A percentile compares a stretch with the other conserved stretches of the same genome.
These are phyloP conservation scores for Sceloporus tristichus DNA, from an alignment of 2,113 vertebrate species.

Conservation along the genomic window DNA sequence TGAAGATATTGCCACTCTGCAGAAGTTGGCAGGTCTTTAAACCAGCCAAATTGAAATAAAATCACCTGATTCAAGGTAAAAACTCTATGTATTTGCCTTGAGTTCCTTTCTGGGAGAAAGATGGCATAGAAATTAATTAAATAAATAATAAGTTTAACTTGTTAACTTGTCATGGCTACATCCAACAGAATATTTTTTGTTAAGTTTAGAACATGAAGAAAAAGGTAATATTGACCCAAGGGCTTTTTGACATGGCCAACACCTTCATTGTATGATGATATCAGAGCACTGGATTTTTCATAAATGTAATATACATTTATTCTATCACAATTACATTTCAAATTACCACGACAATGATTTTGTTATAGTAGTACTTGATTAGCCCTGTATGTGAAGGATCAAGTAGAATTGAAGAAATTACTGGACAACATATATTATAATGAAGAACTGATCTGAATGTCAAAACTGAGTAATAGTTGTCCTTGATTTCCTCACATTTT, in stretches of 20 bases:
- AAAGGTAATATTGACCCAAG: not conserved
- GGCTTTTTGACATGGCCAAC: not conserved
- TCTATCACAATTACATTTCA: not conserved
- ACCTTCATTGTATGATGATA: not conserved
- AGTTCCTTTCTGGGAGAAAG: too few species aligned
- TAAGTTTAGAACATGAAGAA: rapidly evolving
- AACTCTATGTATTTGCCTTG: not conserved
- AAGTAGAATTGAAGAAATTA: not conserved
- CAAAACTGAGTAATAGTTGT: not conserved
- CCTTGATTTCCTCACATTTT: not conserved
- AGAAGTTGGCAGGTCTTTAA: too few species aligned
- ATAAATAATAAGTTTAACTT: too few species aligned
- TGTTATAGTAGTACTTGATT: not conserved
- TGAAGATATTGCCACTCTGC: too few species aligned
- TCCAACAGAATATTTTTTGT: not conserved
- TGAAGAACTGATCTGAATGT: not conserved
- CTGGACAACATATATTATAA: not conserved
- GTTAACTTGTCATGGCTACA: too few species aligned
- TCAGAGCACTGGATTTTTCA: not conserved
- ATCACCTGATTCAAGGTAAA: too few species aligned
- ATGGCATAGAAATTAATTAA: too few species aligned
- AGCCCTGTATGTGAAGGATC: not conserved
- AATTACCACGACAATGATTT: not conserved
- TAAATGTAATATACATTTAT: not conserved
- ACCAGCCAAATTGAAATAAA: too few species aligned